These are phyloP conservation scores for Sweltsa coloradensis DNA, from an alignment of 1,140 invertebrate species.

Conservation along the genomic window DNA sequence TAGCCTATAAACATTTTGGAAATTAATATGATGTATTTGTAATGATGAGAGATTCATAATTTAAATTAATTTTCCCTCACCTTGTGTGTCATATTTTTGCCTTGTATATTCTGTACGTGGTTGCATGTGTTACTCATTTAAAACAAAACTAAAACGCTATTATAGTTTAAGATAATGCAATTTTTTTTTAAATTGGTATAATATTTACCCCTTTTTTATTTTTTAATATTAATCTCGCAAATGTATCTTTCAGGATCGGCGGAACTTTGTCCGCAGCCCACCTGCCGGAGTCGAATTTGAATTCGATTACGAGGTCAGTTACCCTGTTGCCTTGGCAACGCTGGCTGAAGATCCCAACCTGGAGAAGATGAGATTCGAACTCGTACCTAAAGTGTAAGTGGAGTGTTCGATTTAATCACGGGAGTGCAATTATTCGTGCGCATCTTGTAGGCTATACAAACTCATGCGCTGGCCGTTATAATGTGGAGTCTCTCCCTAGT, in stretches of 20 bases:
- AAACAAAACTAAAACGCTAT: too few relatives aligned
- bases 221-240: neutral
- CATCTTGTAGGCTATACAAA: too few relatives aligned
- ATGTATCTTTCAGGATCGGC: constrained; percentile 60
- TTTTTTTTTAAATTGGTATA: neutral
- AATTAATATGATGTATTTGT: neutral
- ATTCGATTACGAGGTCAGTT: constrained; percentile 85
- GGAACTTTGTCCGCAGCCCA: constrained; percentile 93
- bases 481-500: too few relatives aligned
- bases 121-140: too few relatives aligned
- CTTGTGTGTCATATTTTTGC: neutral
- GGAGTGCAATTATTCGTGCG: too few relatives aligned
- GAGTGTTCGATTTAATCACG: too few relatives aligned
- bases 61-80: neutral
- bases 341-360: constrained; percentile 91
- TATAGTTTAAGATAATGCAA: neutral
- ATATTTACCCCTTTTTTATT: constrained; percentile 10
- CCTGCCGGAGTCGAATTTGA: constrained; percentile 90
- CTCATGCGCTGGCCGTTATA: too few relatives aligned
- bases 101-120: neutral
- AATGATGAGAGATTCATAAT: neutral
- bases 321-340: constrained; percentile 85
- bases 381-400: constrained; percentile 93
- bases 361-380: constrained; percentile 95
- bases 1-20: neutral